Evolutionary conservation across 1,140 invertebrate species (phyloP).

Genomic region (Neomicropteryx cornuta): DNA sequence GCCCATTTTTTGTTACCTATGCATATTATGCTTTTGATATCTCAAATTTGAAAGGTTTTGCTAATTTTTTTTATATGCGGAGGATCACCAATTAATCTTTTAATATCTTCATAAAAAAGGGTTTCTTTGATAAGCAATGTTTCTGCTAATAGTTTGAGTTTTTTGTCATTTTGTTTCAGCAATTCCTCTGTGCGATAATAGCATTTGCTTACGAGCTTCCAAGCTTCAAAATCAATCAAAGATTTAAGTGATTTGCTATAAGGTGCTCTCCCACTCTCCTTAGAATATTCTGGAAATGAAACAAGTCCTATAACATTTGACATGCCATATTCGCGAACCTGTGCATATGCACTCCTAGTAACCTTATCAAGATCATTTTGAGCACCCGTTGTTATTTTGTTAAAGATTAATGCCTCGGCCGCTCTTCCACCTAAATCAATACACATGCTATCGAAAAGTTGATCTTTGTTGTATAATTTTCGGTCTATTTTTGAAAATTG

Average conservation of each 20-base stretch:
- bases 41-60: too few relatives aligned
- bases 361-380: conserved; percentile 93
- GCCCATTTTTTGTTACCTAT: too few relatives aligned
- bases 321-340: conserved; percentile 84
- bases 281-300: conserved; percentile 65
- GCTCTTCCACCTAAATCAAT: conserved; percentile 89
- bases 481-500: conserved; percentile 54
- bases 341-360: conserved; percentile 87
- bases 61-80: too few relatives aligned
- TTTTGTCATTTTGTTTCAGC: conserved; percentile 67
- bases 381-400: conserved; percentile 83
- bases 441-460: conserved; percentile 90
- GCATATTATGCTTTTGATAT: too few relatives aligned
- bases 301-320: conserved; percentile 70
- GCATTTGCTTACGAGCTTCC: conserved; percentile 62
- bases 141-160: conserved; percentile 75
- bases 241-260: conserved; percentile 79
- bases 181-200: conserved; percentile 78
- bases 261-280: conserved; percentile 45
- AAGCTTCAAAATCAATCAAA: conserved; percentile 81
- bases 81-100: too few relatives aligned
- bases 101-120: too few relatives aligned
- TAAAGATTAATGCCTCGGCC: conserved; percentile 84
- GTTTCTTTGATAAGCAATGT: too few relatives aligned
- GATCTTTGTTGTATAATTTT: conserved; percentile 62